A percentile compares a stretch with the other conserved stretches of the same genome.
These are phyloP conservation scores for Micromesistius poutassou DNA, from an alignment of 2,797 vertebrate species.

Conservation along the genomic window DNA sequence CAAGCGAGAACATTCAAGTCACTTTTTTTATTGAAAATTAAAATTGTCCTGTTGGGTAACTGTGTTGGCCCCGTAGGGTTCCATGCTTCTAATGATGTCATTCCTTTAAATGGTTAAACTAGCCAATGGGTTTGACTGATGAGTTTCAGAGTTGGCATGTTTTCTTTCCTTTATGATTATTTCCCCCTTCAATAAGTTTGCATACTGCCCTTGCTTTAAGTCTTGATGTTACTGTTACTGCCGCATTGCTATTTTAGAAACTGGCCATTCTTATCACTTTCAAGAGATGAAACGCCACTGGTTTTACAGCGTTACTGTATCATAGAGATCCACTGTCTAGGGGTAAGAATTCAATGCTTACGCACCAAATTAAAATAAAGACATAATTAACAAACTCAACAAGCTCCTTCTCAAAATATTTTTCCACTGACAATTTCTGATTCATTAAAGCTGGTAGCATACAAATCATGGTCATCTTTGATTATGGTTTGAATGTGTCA, in stretches of 20 bases:
- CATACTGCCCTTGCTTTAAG: slow-evolving; percentile 3
- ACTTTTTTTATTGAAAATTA: background rate
- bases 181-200: background rate
- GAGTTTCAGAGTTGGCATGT: slow-evolving; percentile 55
- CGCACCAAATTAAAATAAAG: background rate
- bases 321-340: background rate
- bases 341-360: background rate
- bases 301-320: background rate
- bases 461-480: too few species aligned
- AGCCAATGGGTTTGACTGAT: slow-evolving; percentile 83
- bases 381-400: background rate
- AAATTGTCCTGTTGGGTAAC: slow-evolving; percentile 6
- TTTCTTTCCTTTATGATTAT: background rate
- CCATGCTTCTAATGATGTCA: slow-evolving; percentile 83
- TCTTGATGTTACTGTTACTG: slow-evolving; percentile 12
- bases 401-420: background rate
- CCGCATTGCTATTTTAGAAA: slow-evolving; percentile 4
- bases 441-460: background rate
- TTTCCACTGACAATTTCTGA: background rate
- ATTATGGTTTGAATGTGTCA: background rate
- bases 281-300: background rate
- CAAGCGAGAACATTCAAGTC: background rate
- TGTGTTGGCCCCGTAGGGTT: slow-evolving; percentile 51
- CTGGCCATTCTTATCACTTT: background rate
- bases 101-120: slow-evolving; percentile 81